Evolutionary conservation across 2,113 vertebrate genomes (phyloP), one percentile per base, ranked within the genome.

Genomic region (Tor tambroides): DNA sequence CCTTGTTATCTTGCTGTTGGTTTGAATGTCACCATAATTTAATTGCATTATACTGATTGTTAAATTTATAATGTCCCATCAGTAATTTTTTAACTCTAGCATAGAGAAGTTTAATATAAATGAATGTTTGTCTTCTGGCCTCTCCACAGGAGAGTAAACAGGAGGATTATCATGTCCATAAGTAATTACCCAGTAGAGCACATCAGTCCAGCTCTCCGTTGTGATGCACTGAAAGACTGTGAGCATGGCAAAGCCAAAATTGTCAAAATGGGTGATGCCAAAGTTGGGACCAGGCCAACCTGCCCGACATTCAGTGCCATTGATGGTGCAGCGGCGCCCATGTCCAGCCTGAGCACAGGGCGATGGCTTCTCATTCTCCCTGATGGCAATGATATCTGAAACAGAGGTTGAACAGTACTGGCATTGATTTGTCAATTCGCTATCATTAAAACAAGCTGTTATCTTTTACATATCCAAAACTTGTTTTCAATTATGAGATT

Each of bases 181-280:
- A 85, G 56, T 17, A 92, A 90, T 87, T 88, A 98, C 98, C 98
- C 98, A 99, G 93, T 99, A 99, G 7, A 99, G 97, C 12, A 99
- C 97, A 83, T 98, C 96, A 0, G 98, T 99, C 98, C 98, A 99
- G 5, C 97, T 96, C 88, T 99, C 97, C 96, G 96, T 99, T 90
- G 98, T 97, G 92, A 99, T 98, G 88, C 97, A 99, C 92, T 99
- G 98, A 89, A 95, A 99, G 56, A 99, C 98, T 0, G 98, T 99
- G 38, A 99, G 94, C 98, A 99, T 99, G 88, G 98, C 96, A 72
- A 99, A 99, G 85, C 97, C 97, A 3, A 99, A 96, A 93, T 98
- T 99, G 83, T 99, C 98, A 0, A 99, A 99, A 93, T 99, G 97
- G 0, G 98, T 99, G 94, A 99, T 99, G 91, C 98, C 98, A 0